Evolutionary conservation across 2,113 vertebrate species (phyloP).

Genomic region (Felis catus): DNA sequence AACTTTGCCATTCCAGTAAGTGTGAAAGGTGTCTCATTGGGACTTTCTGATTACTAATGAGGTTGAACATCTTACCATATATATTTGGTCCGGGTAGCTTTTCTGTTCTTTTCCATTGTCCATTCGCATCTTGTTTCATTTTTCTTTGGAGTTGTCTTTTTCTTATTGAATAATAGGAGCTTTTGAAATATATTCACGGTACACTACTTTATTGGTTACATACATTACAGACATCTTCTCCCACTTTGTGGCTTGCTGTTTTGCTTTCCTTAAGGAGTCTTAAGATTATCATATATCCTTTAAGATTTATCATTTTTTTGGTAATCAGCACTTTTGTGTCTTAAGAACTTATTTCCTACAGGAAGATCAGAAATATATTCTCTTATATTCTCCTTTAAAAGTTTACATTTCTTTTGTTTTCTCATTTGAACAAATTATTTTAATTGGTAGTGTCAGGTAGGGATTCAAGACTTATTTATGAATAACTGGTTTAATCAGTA

Average conservation of each 20-base stretch:
- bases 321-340: not conserved
- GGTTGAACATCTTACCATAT: not conserved
- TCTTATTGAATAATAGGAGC: not conserved
- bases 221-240: not conserved
- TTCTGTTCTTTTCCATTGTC: not conserved
- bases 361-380: not conserved
- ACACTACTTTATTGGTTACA: not conserved
- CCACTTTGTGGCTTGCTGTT: slow-evolving; percentile 16
- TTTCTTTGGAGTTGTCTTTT: slow-evolving; percentile 40
- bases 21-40: slow-evolving; percentile 16
- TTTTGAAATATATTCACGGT: not conserved
- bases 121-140: not conserved
- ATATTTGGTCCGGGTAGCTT: not conserved
- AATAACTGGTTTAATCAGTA: not conserved
- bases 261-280: slow-evolving; percentile 28
- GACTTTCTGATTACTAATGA: slow-evolving; percentile 11
- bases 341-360: slow-evolving; percentile 32
- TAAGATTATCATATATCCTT: not conserved
- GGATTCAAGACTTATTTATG: not conserved
- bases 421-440: slow-evolving; percentile 25
- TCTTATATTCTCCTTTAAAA: not conserved
- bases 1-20: not conserved
- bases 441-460: not conserved
- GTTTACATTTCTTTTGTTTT: not conserved
- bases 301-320: not conserved